Evolutionary conservation across 2,113 vertebrate species (phyloP).

Genomic region (Psittacus erithacus): DNA sequence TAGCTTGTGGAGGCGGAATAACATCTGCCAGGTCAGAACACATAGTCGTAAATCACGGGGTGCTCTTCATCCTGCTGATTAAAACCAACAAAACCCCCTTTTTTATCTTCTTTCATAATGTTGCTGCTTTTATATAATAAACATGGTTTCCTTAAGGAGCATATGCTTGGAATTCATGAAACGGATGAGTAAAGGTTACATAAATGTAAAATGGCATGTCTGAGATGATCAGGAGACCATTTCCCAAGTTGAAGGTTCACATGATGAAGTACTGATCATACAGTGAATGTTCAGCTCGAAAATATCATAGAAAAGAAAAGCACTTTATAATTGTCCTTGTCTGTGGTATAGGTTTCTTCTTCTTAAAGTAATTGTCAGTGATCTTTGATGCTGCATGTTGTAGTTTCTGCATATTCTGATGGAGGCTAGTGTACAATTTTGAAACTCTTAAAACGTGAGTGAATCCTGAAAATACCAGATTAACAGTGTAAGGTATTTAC

Average conservation of each 20-base stretch:
- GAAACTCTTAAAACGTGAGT: background rate
- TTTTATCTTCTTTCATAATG: background rate
- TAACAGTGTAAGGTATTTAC: background rate
- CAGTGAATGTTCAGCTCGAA: background rate
- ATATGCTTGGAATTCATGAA: background rate
- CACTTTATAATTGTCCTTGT: background rate
- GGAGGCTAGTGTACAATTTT: background rate
- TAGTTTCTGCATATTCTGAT: background rate
- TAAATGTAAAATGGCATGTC: background rate
- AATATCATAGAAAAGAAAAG: background rate
- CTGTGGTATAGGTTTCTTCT: background rate
- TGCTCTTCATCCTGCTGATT: background rate
- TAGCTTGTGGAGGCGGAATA: background rate
- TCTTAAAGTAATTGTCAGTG: background rate
- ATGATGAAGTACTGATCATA: background rate
- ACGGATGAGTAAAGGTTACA: background rate
- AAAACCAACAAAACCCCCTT: background rate
- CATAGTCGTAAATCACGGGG: background rate
- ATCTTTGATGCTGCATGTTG: background rate
- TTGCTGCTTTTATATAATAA: background rate
- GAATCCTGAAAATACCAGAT: background rate
- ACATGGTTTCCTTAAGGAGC: background rate
- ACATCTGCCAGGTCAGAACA: conserved; percentile 19
- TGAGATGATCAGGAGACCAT: background rate
- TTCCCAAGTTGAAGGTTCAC: background rate